Percentiles rank a stretch among this genome's conserved stretches.
Evolutionary conservation across 2,888 invertebrate genomes (phyloP).

Genomic region (Oithona nana): DNA sequence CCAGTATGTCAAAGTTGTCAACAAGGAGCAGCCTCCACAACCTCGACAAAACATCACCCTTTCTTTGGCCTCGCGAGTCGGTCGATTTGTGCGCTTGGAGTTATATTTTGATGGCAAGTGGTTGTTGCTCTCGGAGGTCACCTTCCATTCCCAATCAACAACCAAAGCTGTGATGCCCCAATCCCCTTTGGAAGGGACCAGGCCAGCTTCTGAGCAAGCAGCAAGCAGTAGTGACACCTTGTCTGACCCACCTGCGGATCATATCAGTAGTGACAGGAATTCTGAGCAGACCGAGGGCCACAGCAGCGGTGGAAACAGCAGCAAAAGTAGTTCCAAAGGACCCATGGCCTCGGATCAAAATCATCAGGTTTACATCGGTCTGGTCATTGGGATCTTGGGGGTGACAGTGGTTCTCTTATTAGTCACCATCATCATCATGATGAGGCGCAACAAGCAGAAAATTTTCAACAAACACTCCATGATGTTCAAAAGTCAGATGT

Average conservation of each 20-base stretch:
- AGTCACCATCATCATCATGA: conserved; percentile 43
- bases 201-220: no score
- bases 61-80: conserved; percentile 58
- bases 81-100: conserved; percentile 54
- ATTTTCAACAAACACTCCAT: conserved; percentile 15
- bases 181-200: no score
- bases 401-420: conserved; percentile 44
- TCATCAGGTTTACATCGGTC: conserved; percentile 36
- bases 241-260: no score
- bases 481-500: conserved; percentile 9
- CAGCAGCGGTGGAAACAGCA: no score
- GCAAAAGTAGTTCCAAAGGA: no score
- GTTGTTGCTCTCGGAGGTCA: conserved; percentile 69
- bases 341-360: no score
- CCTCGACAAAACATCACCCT: conserved; percentile 58
- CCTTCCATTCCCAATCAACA: conserved; percentile 24
- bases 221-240: no score
- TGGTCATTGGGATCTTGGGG: conserved; percentile 46
- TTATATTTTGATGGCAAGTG: conserved; percentile 59
- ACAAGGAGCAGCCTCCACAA: conserved; percentile 56
- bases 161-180: background rate
- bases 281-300: no score
- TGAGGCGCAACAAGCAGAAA: conserved; percentile 42
- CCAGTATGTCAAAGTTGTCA: conserved; percentile 50
- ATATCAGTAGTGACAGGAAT: no score